Conservation (phyloP, 2,797 vertebrate genomes). For the Microctenopoma steveboyesi region DNA sequence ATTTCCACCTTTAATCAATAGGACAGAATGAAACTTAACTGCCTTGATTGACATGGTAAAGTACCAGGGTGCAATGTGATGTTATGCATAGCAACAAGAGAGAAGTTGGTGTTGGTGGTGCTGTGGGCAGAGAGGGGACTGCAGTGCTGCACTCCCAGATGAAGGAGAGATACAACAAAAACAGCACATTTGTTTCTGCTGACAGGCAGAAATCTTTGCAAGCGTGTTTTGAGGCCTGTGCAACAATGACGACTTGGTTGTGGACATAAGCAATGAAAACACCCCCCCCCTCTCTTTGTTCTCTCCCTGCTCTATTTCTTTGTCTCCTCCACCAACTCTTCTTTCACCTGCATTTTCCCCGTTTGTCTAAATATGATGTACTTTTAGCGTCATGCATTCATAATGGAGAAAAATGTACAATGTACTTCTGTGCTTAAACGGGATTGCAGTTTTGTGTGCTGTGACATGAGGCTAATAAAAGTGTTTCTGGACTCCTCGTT, state of each 20-base stretch:
- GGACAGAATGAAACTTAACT: too few species aligned
- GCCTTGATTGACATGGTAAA: too few species aligned
- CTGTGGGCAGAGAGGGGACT: neutral
- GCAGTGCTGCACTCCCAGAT: conserved; percentile 21
- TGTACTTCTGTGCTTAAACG: neutral
- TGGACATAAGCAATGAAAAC: conserved; percentile 76
- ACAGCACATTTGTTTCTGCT: conserved; percentile 65
- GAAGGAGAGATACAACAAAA: conserved; percentile 57
- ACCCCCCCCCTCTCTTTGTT: conserved; percentile 24
- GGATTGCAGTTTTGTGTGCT: conserved; percentile 34
- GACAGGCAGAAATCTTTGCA: conserved; percentile 55
- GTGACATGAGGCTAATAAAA: conserved; percentile 52
- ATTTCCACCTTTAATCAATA: too few species aligned
- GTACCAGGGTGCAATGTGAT: too few species aligned
- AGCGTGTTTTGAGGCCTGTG: conserved; percentile 48
- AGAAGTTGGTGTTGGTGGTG: too few species aligned
- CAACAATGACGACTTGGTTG: conserved; percentile 65
- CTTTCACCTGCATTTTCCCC: too few species aligned
- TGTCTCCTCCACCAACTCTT: neutral
- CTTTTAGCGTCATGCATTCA: neutral
- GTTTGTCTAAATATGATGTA: too few species aligned
- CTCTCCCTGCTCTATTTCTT: conserved; percentile 15
- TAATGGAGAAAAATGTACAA: conserved; percentile 11
- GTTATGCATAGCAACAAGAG: conserved; percentile 31
- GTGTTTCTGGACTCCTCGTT: conserved; percentile 50